These are phyloP conservation scores for Micropoecilia bifurca DNA, from an alignment of 2,797 vertebrate species.

Conservation along the genomic window DNA sequence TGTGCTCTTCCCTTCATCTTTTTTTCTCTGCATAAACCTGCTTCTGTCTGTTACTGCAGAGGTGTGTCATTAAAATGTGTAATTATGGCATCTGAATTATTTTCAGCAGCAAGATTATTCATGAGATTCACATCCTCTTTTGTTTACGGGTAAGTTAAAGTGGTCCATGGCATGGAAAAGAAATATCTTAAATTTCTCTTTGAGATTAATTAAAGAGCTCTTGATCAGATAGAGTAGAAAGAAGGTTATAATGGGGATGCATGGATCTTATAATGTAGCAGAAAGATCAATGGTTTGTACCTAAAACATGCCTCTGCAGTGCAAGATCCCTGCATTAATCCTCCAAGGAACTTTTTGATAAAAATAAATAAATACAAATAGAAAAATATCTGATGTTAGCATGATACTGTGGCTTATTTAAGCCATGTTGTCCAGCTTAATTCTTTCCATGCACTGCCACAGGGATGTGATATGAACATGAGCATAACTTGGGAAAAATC, in stretches of 20 bases:
- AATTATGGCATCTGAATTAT: conserved; percentile 29
- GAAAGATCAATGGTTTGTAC: not conserved
- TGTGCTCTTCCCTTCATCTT: conserved; percentile 18
- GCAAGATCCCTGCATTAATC: not conserved
- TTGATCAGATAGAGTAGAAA: not conserved
- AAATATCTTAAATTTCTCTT: not conserved
- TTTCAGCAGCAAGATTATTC: conserved; percentile 26
- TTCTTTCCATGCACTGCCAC: not conserved
- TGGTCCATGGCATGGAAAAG: not conserved
- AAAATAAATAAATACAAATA: not conserved
- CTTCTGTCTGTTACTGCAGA: conserved; percentile 19
- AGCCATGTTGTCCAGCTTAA: not conserved
- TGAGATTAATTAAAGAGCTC: conserved; percentile 1
- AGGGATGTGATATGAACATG: not conserved
- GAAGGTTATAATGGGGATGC: not conserved
- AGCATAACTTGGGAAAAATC: not conserved
- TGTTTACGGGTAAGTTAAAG: not conserved
- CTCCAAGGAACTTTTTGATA: not conserved
- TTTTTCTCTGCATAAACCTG: conserved; percentile 36
- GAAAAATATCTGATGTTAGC: not conserved
- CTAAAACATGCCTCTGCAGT: not conserved
- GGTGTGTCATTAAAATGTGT: conserved; percentile 36
- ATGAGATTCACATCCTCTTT: conserved; percentile 2
- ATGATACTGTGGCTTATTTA: not conserved
- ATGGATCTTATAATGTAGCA: not conserved